Conservation (phyloP, 1,140 invertebrate species). For the Riptortus pedestris region DNA sequence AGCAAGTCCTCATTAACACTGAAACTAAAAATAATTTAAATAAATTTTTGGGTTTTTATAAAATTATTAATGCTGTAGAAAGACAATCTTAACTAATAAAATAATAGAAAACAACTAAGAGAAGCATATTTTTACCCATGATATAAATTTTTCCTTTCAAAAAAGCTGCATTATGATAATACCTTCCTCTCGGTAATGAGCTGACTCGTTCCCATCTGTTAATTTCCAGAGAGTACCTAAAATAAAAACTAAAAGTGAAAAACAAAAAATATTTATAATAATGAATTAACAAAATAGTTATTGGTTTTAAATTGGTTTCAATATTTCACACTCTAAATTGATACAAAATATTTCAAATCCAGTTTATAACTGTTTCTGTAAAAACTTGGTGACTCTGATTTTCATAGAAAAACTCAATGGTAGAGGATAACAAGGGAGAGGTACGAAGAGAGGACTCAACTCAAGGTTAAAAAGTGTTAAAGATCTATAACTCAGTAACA, state of each 20-base stretch:
- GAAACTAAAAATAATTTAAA: too few relatives aligned
- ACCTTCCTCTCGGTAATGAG: conserved; percentile 46
- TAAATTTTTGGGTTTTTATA: too few relatives aligned
- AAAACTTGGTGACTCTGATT: too few relatives aligned
- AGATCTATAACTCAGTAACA: not conserved
- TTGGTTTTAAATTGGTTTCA: not conserved
- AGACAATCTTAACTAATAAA: too few relatives aligned
- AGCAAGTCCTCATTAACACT: too few relatives aligned
- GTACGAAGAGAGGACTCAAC: too few relatives aligned
- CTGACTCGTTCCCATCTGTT: conserved; percentile 48
- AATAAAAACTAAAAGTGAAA: not conserved
- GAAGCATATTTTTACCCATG: conserved; percentile 35
- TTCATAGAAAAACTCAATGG: too few relatives aligned
- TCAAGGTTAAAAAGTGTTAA: not conserved
- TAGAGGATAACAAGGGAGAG: too few relatives aligned
- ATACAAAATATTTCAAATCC: too few relatives aligned
- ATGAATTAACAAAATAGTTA: not conserved
- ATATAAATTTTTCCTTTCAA: conserved; percentile 46
- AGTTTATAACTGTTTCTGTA: too few relatives aligned
- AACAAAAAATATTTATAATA: not conserved
- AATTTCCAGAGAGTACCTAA: conserved; percentile 41
- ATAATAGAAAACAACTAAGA: too few relatives aligned
- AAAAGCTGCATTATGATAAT: conserved; percentile 47
- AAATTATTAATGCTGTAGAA: too few relatives aligned
- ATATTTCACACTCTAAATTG: not conserved